Evolutionary conservation across 2,113 vertebrate genomes (phyloP), one percentile per base, ranked within the genome.

Genomic region (Cinclus cinclus): DNA sequence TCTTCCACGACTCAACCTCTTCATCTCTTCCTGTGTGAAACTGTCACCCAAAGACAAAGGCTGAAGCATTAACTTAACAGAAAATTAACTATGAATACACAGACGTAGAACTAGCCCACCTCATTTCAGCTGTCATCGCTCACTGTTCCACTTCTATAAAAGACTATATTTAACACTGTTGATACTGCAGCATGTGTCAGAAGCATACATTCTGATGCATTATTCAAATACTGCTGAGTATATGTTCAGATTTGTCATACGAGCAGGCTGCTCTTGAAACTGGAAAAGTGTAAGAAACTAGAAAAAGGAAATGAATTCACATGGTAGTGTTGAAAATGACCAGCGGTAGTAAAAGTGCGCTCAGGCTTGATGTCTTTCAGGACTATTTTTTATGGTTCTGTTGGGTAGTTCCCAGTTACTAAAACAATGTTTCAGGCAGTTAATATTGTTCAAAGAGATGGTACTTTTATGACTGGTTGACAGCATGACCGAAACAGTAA

Each of bases 111-210:
- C 92, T 92, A 95, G 69, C 92, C 95, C 90, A 93, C 95, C 92
- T 95, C 92, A 67, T 97, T 96, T 96, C 95, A 93, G 92, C 93
- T 97, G 95, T 96, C 95, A 96, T 95, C 92, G 60, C 93, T 96
- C 77, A 39, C 90, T 95, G 93, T 92, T 96, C 95, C 69, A 90
- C 88, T 96, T 97, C 93, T 90, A 62, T 95, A 89, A 93, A 93
- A 92, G 93, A 94, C 93, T 94, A 94, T 93, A 96, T 97, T 97
- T 97, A 96, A 97, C 94, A 71, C 86, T 95, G 94, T 94, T 97
- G 95, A 94, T 96, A 86, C 95, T 97, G 95, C 93, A 96, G 93
- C 83, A 78, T 96, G 95, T 97, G 93, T 97, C 95, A 96, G 92
- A 96, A 94, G 92, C 92, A 92, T 95, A 92, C 74, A 95, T 93